Base-by-base conservation (phyloP, 1,140 invertebrate species). In the Procambarus clarkii region DNA sequence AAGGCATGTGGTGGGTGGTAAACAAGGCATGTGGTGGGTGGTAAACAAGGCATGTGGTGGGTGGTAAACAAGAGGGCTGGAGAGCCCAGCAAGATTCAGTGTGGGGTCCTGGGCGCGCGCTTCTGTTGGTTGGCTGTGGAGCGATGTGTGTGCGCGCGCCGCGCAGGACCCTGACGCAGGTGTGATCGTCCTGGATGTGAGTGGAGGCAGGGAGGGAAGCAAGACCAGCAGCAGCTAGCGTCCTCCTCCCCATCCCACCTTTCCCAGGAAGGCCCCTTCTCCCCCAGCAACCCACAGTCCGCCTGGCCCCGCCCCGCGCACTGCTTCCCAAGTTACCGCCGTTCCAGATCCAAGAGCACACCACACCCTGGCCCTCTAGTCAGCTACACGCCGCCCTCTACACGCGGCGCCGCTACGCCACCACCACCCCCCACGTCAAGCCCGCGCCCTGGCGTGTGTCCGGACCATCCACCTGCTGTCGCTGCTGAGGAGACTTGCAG, bases 301-400 rank as follows among this genome's bases (percentile, higher is more conserved):
- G 79, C 78, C 78, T 82, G 78, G 87, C 87, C 87, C 87, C 87
- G 87, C 87, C 87, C 87, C 87, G 54, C 79, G 87, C 87, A 79
- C 60, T 88, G 79, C 87, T 88, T 78, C 77, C 77, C 77, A 64
- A 80, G 44, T 79, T 44, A 60, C 87, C 60, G 79, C 87, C 79
- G n/a, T 80, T 45, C 78, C 78, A 34, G 3, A 34, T 80, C 58
- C 78, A 54, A 9, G 50, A 80, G 60, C 79, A 58, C 54, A 88
- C 74, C 86, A 88, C 86, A 88, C 87, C 87, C 60, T 58, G 34
- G 46, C 78, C 87, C 45, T 44, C 46, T 86, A 86, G 85, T 86
- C 76, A 86, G 58, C 87, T 69, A 64, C 87, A 81, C 79, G 87
- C 87, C 46, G 69, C 87, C 87, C 78, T 71, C 79, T 80, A 60